Percentiles rank a stretch among this genome's conserved stretches.
phyloP scores from a whole-genome alignment of 2,113 vertebrate genomes.

The Neopipo cinnamomea region DNA sequence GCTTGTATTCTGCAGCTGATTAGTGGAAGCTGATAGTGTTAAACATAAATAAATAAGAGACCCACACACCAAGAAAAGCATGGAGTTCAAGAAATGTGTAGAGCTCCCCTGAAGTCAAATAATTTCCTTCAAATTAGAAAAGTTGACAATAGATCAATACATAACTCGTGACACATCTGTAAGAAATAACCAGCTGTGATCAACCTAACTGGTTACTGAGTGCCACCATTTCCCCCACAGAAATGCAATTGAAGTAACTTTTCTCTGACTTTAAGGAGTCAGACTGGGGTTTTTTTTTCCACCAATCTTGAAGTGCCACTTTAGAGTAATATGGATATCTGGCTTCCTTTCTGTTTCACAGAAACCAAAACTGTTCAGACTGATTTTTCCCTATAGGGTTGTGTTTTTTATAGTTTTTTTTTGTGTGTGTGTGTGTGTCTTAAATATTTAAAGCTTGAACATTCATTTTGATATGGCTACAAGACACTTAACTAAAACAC shows the following conservation, averaged over 20 bases:
- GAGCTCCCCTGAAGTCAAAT: constrained; percentile 20
- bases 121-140: constrained; percentile 44
- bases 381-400: not conserved
- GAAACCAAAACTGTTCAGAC: constrained; percentile 4
- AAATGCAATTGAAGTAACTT: not conserved
- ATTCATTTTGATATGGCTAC: constrained; percentile 46
- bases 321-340: not conserved
- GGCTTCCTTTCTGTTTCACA: not conserved
- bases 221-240: not conserved
- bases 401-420: no score
- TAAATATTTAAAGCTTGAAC: constrained; percentile 37
- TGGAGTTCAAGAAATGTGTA: not conserved
- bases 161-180: constrained; percentile 26
- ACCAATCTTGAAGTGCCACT: not conserved
- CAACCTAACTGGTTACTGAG: not conserved
- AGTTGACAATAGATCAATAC: constrained; percentile 26
- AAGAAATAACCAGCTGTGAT: not conserved
- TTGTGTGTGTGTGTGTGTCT: no score
- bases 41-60: constrained; percentile 30
- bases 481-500: constrained; percentile 41
- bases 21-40: constrained; percentile 38
- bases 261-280: not conserved
- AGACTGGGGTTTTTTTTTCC: not conserved
- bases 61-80: not conserved
- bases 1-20: constrained; percentile 9